Conservation (phyloP, 1,140 invertebrate species). For the Oreohelix idahoensis region DNA sequence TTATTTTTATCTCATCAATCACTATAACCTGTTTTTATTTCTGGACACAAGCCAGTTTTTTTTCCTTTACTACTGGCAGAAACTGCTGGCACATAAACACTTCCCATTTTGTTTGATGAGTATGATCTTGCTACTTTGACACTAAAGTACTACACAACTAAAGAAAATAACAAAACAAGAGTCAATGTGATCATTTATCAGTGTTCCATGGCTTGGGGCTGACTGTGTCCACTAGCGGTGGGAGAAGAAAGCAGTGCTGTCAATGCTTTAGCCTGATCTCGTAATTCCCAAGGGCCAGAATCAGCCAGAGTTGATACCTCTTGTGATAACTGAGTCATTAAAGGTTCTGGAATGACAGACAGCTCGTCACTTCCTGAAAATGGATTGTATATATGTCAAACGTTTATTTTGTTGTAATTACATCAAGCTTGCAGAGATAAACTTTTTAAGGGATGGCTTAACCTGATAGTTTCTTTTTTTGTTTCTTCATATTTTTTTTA, state of each 20-base stretch:
- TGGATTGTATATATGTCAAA: neutral
- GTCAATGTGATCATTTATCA: neutral
- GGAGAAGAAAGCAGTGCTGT: neutral
- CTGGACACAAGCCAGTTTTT: too few relatives aligned
- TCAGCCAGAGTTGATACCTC: slow-evolving; percentile 20
- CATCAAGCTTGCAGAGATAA: too few relatives aligned
- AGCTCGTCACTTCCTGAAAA: slow-evolving; percentile 25
- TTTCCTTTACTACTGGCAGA: too few relatives aligned
- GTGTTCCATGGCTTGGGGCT: slow-evolving; percentile 32
- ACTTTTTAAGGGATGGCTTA: too few relatives aligned
- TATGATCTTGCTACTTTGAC: neutral
- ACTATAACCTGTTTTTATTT: too few relatives aligned
- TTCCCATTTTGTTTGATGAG: neutral
- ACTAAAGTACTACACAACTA: neutral
- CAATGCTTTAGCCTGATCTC: slow-evolving; percentile 27
- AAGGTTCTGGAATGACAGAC: neutral
- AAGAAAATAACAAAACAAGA: neutral
- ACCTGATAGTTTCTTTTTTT: too few relatives aligned
- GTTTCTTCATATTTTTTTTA: too few relatives aligned
- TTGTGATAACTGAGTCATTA: neutral
- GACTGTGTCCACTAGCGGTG: neutral
- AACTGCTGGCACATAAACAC: too few relatives aligned
- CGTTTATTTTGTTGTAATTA: too few relatives aligned
- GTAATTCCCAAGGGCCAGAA: slow-evolving; percentile 26
- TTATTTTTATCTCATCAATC: too few relatives aligned